These are phyloP conservation scores for Eucidaris tribuloides DNA, from an alignment of 35 echinoderm and acorn worm genomes.

Conservation along the genomic window DNA sequence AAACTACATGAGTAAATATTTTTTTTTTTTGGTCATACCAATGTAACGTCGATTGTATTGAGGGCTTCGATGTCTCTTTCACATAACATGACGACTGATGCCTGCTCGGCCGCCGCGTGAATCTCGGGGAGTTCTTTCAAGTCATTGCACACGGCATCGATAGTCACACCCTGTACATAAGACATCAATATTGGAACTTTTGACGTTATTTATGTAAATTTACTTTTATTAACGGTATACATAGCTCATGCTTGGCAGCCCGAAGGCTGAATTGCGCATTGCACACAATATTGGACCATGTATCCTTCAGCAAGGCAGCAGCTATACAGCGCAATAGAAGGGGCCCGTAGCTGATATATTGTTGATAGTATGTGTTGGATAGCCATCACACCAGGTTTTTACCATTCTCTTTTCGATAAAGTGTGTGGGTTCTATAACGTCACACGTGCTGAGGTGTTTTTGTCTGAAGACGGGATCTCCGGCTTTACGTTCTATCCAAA, in stretches of 20 bases:
- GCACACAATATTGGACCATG: background rate
- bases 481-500: too few relatives aligned
- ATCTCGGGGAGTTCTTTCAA: constrained; percentile 21
- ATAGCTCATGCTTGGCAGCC: background rate
- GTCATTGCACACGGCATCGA: constrained; percentile 40
- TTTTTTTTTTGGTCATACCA: background rate
- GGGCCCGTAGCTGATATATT: background rate
- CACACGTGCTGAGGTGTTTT: too few relatives aligned
- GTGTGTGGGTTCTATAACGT: too few relatives aligned
- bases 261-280: background rate
- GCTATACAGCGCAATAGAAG: too few relatives aligned
- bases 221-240: background rate
- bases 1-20: background rate
- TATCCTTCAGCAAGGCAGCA: too few relatives aligned
- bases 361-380: background rate
- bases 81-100: constrained; percentile 18
- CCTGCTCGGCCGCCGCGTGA: background rate
- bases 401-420: background rate
- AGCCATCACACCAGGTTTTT: background rate
- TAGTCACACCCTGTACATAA: constrained; percentile 34
- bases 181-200: background rate
- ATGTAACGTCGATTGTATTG: constrained; percentile 1
- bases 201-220: background rate
- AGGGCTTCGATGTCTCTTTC: background rate
- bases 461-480: too few relatives aligned